phyloP scores from a whole-genome alignment of 2,113 vertebrate genomes.

The Dromas ardeola region DNA sequence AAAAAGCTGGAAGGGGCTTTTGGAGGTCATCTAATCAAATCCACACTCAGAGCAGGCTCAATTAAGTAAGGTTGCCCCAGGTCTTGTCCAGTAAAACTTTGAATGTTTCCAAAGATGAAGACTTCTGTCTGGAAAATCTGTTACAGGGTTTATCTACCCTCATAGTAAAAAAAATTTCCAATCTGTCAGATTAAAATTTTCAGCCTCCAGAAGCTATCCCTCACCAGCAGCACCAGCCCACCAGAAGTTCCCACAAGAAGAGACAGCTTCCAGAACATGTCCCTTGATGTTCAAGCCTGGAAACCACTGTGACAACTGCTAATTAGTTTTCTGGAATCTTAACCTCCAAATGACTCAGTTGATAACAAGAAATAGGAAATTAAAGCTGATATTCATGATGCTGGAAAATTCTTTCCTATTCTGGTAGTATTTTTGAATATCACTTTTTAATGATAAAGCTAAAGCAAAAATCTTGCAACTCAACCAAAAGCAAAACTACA shows the following conservation, averaged over 20 bases:
- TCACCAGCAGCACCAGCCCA: neutral
- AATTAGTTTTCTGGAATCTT: neutral
- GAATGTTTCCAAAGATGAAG: neutral
- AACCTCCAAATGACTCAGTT: neutral
- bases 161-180: neutral
- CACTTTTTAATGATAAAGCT: neutral
- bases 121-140: neutral
- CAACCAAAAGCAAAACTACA: neutral
- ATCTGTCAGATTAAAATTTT: neutral
- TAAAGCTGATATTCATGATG: neutral
- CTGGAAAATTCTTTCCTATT: neutral
- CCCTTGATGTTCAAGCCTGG: neutral
- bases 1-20: neutral
- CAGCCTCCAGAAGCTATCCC: neutral
- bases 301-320: neutral
- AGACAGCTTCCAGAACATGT: neutral
- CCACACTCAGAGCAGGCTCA: neutral
- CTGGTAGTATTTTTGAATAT: neutral
- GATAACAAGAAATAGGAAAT: neutral
- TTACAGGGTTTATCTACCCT: neutral
- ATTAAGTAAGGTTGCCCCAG: neutral
- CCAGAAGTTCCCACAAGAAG: neutral
- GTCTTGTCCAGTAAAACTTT: neutral
- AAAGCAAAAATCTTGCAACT: neutral
- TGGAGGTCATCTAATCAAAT: neutral